A percentile compares a stretch with the other conserved stretches of the same genome.
Conservation (phyloP, 2,113 vertebrate species). For the Vombatus ursinus region DNA sequence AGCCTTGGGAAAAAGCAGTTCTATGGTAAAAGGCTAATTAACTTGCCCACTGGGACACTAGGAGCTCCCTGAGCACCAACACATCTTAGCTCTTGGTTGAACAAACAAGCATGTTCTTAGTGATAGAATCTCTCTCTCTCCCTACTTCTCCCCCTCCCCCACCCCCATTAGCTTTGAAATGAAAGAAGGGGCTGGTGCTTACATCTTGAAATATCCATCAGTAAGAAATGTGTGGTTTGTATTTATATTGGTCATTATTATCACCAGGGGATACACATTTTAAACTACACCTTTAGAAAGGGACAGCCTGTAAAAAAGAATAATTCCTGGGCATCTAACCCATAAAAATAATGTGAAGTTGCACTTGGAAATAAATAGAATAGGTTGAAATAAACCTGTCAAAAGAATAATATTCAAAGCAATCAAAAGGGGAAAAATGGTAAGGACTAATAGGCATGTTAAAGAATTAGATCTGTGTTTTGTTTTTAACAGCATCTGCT, state of each 20-base stretch:
- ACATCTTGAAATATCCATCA: neutral
- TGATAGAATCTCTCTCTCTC: neutral
- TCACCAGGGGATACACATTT: slow-evolving; percentile 16
- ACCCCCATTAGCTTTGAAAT: neutral
- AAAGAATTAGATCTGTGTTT: slow-evolving; percentile 64
- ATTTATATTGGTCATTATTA: slow-evolving; percentile 48
- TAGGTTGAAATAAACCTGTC: slow-evolving; percentile 80
- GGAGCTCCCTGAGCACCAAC: neutral
- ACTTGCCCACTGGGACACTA: neutral
- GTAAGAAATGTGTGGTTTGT: slow-evolving; percentile 15
- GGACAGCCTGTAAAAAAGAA: slow-evolving; percentile 53
- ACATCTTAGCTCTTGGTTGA: neutral
- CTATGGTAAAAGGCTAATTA: neutral
- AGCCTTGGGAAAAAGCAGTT: neutral
- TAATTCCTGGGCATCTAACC: slow-evolving; percentile 42
- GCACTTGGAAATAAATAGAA: slow-evolving; percentile 72
- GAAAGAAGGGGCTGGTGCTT: neutral
- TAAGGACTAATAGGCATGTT: slow-evolving; percentile 75
- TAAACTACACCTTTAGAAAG: slow-evolving; percentile 62
- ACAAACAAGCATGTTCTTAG: neutral
- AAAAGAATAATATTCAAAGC: slow-evolving; percentile 72
- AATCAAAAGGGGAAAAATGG: slow-evolving; percentile 73
- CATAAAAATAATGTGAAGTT: slow-evolving; percentile 63
- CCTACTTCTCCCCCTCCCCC: too few relatives aligned
- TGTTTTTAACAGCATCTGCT: slow-evolving; percentile 72